A percentile compares a stretch with the other conserved stretches of the same genome.
Conservation (phyloP, 2,113 vertebrate species). For the Acanthochromis polyacanthus region DNA sequence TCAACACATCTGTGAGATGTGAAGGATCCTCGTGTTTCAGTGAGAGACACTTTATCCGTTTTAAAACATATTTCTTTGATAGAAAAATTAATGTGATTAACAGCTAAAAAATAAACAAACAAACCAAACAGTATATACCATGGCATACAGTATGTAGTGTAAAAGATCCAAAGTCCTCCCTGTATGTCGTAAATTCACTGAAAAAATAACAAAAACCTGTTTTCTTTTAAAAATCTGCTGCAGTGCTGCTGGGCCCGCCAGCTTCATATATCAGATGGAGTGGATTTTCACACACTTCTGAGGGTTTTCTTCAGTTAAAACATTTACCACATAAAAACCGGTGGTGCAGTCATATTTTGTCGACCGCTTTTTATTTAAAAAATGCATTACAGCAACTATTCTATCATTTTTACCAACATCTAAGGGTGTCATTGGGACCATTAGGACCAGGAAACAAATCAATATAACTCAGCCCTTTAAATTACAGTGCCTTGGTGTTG, state of each 20-base stretch:
- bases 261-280: too few species aligned
- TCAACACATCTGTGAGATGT: neutral
- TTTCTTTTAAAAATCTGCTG: too few species aligned
- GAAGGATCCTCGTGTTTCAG: neutral
- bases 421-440: conserved; percentile 30
- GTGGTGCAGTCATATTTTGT: conserved; percentile 14
- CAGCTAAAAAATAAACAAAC: too few species aligned
- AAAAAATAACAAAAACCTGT: too few species aligned
- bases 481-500: conserved; percentile 44
- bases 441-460: conserved; percentile 38
- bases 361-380: conserved; percentile 28
- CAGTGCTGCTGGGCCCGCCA: too few species aligned
- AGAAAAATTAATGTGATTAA: too few species aligned
- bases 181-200: too few species aligned
- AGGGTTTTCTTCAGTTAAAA: neutral
- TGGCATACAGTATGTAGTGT: too few species aligned
- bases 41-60: neutral
- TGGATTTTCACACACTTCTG: neutral
- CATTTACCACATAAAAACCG: neutral
- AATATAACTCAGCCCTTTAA: conserved; percentile 48
- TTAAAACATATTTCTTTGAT: too few species aligned
- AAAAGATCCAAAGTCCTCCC: too few species aligned
- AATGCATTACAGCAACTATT: conserved; percentile 26
- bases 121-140: too few species aligned
- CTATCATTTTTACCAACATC: conserved; percentile 38